Conservation (phyloP, 2,113 vertebrate species). For the Corvus moneduloides region DNA sequence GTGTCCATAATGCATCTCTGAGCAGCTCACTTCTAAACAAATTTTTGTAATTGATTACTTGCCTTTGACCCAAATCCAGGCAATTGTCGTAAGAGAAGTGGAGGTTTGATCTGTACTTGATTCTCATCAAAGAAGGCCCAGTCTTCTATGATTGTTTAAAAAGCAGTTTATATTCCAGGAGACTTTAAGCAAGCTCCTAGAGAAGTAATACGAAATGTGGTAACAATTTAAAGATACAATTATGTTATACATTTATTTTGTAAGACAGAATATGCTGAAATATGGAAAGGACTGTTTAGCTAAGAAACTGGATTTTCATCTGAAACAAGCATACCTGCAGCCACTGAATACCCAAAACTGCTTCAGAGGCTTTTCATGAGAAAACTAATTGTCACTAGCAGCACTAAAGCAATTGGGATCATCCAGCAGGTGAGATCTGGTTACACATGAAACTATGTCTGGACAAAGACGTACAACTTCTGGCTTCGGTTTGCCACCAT, state of each 20-base stretch:
- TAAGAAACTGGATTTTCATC: not conserved
- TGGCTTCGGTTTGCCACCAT: not conserved
- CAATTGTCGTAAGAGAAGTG: not conserved
- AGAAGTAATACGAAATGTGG: not conserved
- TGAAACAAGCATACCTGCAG: not conserved
- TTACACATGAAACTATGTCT: not conserved
- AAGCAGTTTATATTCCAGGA: not conserved
- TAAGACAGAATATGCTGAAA: not conserved
- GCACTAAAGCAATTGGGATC: not conserved
- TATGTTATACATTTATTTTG: not conserved
- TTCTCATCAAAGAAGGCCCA: not conserved
- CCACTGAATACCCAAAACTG: not conserved
- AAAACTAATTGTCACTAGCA: not conserved
- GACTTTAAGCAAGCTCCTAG: not conserved
- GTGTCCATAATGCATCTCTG: not conserved
- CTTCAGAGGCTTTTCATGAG: not conserved
- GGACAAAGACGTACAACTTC: not conserved
- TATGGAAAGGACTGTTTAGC: not conserved
- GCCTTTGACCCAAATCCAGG: not conserved
- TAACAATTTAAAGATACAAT: not conserved
- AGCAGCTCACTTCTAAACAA: not conserved
- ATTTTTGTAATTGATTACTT: not conserved
- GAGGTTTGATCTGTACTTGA: not conserved
- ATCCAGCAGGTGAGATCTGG: not conserved
- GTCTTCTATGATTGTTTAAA: not conserved